Conservation (phyloP, 2,797 vertebrate species). For the Eulemur coronatus region DNA sequence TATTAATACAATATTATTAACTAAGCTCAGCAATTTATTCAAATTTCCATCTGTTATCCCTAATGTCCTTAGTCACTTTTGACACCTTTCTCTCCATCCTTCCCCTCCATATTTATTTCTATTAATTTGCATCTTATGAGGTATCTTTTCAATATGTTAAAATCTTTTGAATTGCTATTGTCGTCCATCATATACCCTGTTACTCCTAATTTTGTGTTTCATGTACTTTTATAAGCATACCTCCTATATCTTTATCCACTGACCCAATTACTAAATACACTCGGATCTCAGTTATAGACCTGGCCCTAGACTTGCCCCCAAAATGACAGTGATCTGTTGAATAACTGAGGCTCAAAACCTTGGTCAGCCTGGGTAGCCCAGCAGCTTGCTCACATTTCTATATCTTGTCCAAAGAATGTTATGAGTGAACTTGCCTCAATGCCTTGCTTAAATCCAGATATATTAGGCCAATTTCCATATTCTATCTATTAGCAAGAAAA, state of each 20-base stretch:
- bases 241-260: not conserved
- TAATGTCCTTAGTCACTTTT: not conserved
- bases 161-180: not conserved
- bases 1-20: not conserved
- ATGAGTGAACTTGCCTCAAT: not conserved
- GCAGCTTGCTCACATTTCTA: not conserved
- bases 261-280: not conserved
- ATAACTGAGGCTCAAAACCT: not conserved
- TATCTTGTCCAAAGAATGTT: not conserved
- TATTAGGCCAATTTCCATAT: not conserved
- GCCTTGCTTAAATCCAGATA: not conserved
- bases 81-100: not conserved
- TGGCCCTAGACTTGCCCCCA: not conserved
- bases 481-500: not conserved
- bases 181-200: not conserved
- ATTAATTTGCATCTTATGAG: not conserved
- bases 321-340: not conserved
- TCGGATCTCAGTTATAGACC: not conserved
- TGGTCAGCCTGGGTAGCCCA: not conserved
- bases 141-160: not conserved
- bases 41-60: constrained; percentile 1
- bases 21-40: not conserved
- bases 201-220: not conserved
- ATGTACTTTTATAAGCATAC: not conserved
- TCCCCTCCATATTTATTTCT: not conserved